Base-by-base conservation (phyloP, 2,113 vertebrate species). In the Phylloscopus trochilus region DNA sequence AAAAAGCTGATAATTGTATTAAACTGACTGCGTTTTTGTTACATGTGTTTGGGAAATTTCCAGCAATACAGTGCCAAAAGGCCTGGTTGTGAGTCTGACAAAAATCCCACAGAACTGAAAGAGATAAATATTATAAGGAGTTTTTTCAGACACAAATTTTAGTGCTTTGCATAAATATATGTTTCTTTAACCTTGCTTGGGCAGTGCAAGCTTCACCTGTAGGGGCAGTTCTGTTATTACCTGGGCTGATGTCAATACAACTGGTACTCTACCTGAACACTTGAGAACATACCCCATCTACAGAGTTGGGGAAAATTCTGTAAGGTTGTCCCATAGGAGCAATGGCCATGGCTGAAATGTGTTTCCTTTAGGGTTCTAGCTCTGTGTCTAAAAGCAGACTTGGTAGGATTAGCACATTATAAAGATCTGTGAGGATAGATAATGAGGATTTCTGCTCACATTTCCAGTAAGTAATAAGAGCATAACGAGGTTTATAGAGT, bases 1-100 rank as follows among this genome's bases (percentile, higher is more conserved):
- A 53, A 97, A 98, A 98, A 98, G 97, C 96, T 98, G 97, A 98
- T 97, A 98, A 98, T 97, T 98, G 93, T 97, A 97, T 98, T 98
- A 98, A 97, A 98, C 95, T 96, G 94, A 97, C 96, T 97, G 96
- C 94, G 41, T 94, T 98, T 97, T 98, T 98, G 96, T 98, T 98
- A 97, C 96, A 97, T 97, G 96, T 95, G 87, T 94, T 98, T 98
- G 98, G 97, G 97, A 97, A 97, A 96, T 97, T 97, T 98, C 98
- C 97, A 98, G 51, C 96, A 96, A 90, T n/a, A 35, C 96, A 95
- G 83, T 97, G 97, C 98, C 97, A 98, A 97, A 96, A 93, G 83
- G 95, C 95, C 96, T 95, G 97, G 83, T 96, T 96, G 88, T 56
- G 66, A 97, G 91, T 95, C 96, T 97, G 95, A 97, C 95, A 96